These are phyloP conservation scores for Montipora capitata DNA, from an alignment of 92 coral and sea anemone genomes.

Conservation along the genomic window DNA sequence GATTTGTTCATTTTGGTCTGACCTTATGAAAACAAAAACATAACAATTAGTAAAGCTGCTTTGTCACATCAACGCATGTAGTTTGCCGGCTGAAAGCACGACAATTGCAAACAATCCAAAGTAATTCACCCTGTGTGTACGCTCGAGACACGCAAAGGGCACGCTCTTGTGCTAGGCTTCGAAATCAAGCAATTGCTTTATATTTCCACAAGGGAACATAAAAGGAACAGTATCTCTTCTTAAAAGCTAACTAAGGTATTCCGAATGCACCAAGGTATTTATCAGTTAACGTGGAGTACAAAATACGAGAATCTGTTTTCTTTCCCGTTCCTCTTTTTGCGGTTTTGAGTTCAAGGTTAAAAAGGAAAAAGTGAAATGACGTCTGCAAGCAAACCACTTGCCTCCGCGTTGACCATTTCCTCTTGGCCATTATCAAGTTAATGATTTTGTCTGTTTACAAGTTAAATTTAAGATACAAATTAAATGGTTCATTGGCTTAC, in stretches of 20 bases:
- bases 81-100: not conserved
- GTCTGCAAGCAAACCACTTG: not conserved
- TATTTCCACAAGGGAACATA: no score
- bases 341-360: not conserved
- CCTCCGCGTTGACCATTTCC: not conserved
- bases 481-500: not conserved
- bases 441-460: no score
- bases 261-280: no score
- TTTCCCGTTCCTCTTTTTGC: not conserved
- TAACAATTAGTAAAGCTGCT: not conserved
- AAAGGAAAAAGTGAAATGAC: not conserved
- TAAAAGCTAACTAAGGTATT: no score
- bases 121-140: not conserved
- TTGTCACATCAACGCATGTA: not conserved
- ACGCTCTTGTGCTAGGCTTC: no score
- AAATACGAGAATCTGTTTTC: no score
- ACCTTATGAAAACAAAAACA: no score
- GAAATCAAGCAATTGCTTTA: no score
- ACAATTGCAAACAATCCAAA: not conserved
- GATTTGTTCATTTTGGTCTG: no score
- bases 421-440: not conserved
- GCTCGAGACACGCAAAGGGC: not conserved
- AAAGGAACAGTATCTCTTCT: no score
- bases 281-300: no score
- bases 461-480: no score